These are phyloP conservation scores for Notodonta ziczac DNA, from an alignment of 2,888 invertebrate genomes.

Conservation along the genomic window DNA sequence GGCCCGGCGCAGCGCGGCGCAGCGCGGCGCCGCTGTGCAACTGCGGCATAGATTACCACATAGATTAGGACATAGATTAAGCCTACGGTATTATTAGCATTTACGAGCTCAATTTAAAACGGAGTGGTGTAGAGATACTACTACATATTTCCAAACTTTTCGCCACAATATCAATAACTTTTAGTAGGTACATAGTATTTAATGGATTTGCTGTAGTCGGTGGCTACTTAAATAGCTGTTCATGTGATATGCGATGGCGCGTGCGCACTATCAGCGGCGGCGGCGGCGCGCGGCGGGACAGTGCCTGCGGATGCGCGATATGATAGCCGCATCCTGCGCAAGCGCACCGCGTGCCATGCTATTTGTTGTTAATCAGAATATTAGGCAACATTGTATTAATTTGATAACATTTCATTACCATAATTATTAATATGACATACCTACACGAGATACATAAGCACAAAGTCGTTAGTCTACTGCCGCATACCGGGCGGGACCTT, in stretches of 20 bases:
- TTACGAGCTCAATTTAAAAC: no score
- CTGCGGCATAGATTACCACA: no score
- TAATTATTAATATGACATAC: background rate
- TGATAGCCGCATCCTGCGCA: constrained; percentile 18
- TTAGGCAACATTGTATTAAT: background rate
- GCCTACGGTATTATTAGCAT: no score
- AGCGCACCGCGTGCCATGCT: constrained; percentile 4
- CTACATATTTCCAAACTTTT: no score
- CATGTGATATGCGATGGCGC: background rate
- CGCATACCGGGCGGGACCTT: no score
- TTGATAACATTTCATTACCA: background rate
- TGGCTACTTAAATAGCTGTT: background rate
- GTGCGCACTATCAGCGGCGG: constrained; percentile 7
- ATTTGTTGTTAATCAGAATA: background rate
- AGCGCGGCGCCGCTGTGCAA: no score
- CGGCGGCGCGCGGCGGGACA: background rate
- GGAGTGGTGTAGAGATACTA: no score
- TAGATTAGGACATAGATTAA: no score
- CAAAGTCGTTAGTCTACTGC: no score
- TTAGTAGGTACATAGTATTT: no score
- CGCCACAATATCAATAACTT: no score
- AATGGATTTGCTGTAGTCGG: background rate
- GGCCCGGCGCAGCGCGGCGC: background rate
- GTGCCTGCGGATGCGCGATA: constrained; percentile 5
- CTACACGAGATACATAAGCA: no score